Evolutionary conservation across 1,140 invertebrate genomes (phyloP), one percentile per base, ranked within the genome.

Genomic region (Gonioctena quinquepunctata): DNA sequence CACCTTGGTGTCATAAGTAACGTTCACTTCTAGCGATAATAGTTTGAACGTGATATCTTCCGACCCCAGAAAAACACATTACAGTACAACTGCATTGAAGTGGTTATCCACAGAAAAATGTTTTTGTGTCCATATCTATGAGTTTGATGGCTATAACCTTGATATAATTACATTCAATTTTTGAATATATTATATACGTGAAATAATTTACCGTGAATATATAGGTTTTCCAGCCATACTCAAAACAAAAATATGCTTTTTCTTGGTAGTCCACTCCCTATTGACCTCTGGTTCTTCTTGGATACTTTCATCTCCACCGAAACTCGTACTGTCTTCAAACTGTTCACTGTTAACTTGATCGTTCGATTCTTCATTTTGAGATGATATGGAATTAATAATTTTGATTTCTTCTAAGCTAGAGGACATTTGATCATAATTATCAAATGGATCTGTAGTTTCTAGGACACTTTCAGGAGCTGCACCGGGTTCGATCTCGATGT

Each of bases 201-300:
- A n/a, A n/a, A n/a, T n/a, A n/a, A n/a, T n/a, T n/a, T 65, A 95
- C 89, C 96, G 90, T 23, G 95, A 95, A 85, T 97, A 99, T 70
- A 99, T 95, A 19, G 96, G 96, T 85, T 99, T 99, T 8, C 96
- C 96, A 16, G 96, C 93, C 80, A 95, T 92, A 85, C 96, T 98
- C 5, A 98, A 83, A 74, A 99, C 93, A 84, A 99, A 98, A 33
- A 98, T 89, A 85, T 99, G 96, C 82, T 96, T 96, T 60, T 90
- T 91, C 73, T 95, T 92, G 1, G 89, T 87, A 49, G 92, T 87
- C 90, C 96, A 95, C 54, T 92, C 88, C 23, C 87, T 84, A 77
- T 86, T 88, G 69, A 89, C 85, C 42, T 88, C 82, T 76, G 88
- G 87, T 69, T 89, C 87, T 33, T 86, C 80, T 22, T 84, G 80